Conservation (phyloP, 2,888 invertebrate genomes). For the Megaustenia siamemsis region DNA sequence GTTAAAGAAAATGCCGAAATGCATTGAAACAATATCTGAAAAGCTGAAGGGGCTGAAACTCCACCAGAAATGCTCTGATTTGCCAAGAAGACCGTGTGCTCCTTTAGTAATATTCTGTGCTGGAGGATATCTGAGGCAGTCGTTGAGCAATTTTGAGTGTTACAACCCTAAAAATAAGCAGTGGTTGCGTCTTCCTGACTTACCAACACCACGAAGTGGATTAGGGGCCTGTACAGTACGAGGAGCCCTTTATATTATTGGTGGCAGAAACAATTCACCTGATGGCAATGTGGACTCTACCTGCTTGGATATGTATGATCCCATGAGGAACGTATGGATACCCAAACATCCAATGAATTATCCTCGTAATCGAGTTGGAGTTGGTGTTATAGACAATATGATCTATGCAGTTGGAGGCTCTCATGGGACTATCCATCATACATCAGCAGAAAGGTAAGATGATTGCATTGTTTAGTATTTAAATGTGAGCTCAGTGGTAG, state of each 20-base stretch:
- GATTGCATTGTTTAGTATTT: neutral
- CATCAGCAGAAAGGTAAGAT: constrained; percentile 90
- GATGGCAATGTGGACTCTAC: constrained; percentile 84
- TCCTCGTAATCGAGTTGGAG: constrained; percentile 92
- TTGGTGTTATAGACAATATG: constrained; percentile 94
- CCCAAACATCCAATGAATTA: constrained; percentile 90
- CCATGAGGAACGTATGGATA: constrained; percentile 91
- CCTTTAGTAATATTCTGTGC: constrained; percentile 94
- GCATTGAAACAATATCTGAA: constrained; percentile 92
- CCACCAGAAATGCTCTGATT: constrained; percentile 89
- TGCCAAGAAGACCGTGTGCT: constrained; percentile 88
- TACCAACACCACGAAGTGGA: constrained; percentile 93
- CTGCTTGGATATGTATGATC: constrained; percentile 90
- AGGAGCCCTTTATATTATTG: constrained; percentile 92
- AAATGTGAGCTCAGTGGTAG: too few relatives aligned
- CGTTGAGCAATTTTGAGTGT: constrained; percentile 91
- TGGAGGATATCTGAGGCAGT: constrained; percentile 92
- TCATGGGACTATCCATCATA: constrained; percentile 90
- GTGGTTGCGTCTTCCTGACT: constrained; percentile 89
- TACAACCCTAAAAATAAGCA: constrained; percentile 91
- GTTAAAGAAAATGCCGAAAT: constrained; percentile 91
- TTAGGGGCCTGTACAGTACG: constrained; percentile 78
- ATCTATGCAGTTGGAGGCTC: constrained; percentile 96
- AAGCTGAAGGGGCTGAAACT: constrained; percentile 90
- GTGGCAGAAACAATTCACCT: constrained; percentile 92